Evolutionary conservation across 35 echinoderm and acorn worm genomes (phyloP).

Genomic region (Lytechinus pictus): DNA sequence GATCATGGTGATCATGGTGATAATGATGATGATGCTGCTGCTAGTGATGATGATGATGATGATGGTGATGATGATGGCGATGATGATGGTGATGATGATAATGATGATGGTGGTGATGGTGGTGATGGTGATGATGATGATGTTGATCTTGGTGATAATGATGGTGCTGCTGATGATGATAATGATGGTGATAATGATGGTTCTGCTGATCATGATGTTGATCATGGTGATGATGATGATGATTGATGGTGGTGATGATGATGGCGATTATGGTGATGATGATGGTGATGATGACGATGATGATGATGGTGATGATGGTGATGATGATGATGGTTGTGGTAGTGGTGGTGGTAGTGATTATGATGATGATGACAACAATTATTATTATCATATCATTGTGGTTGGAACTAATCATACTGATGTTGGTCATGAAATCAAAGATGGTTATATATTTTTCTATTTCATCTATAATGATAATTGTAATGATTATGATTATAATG

Average conservation of each 20-base stretch:
- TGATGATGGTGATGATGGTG: not conserved
- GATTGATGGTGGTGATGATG: not conserved
- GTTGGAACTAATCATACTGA: too few species aligned
- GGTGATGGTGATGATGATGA: not conserved
- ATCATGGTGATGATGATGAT: not conserved
- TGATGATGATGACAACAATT: not conserved
- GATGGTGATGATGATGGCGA: not conserved
- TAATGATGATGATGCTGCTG: not conserved
- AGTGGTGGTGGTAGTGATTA: not conserved
- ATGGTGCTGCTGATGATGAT: too few species aligned
- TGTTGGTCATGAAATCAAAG: too few species aligned
- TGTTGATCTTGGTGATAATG: too few species aligned
- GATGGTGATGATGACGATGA: not conserved
- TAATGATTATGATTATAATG: too few species aligned
- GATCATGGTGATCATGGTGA: not conserved
- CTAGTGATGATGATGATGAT: not conserved
- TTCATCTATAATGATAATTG: too few species aligned
- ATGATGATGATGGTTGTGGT: too few species aligned
- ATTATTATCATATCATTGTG: too few species aligned
- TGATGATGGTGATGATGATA: not conserved
- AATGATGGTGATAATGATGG: not conserved
- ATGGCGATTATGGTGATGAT: not conserved
- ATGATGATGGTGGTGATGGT: not conserved
- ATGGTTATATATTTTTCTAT: too few species aligned
- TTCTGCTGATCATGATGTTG: not conserved